Conservation (phyloP, 2,888 invertebrate species). For the Sinotaia quadrata region DNA sequence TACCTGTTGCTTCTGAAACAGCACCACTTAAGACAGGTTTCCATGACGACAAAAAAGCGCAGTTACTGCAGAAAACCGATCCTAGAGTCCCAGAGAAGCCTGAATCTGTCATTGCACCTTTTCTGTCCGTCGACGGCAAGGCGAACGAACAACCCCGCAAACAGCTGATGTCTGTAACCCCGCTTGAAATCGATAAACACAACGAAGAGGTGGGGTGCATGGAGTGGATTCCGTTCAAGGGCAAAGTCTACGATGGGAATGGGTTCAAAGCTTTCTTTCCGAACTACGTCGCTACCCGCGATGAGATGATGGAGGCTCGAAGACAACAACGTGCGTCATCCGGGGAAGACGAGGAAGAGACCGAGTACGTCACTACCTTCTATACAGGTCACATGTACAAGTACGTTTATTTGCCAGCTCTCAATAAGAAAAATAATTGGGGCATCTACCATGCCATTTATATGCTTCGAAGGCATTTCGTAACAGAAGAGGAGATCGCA, state of each 20-base stretch:
- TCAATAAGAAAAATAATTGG: no score
- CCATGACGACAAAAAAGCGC: no score
- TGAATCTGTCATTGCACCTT: no score
- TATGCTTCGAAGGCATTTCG: background rate
- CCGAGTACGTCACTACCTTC: slow-evolving; percentile 8
- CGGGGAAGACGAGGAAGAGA: slow-evolving; percentile 1
- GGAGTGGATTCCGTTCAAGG: slow-evolving; percentile 44
- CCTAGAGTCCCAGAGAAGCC: no score
- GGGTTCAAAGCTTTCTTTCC: slow-evolving; percentile 13
- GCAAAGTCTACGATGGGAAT: slow-evolving; percentile 38
- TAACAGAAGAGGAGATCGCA: background rate
- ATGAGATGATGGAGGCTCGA: slow-evolving; percentile 3
- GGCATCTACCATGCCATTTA: background rate
- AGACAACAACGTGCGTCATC: background rate
- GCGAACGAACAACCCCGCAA: background rate
- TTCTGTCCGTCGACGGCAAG: background rate
- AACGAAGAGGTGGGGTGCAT: slow-evolving; percentile 29
- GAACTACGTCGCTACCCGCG: background rate
- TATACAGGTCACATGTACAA: no score
- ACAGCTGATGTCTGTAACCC: slow-evolving; percentile 21
- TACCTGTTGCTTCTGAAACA: no score
- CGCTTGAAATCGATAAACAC: slow-evolving; percentile 39
- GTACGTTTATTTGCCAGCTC: no score
- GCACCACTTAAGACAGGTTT: no score
- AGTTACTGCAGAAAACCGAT: no score